These are phyloP conservation scores for Nemurella pictetii DNA, from an alignment of 2,888 invertebrate species.

Conservation along the genomic window DNA sequence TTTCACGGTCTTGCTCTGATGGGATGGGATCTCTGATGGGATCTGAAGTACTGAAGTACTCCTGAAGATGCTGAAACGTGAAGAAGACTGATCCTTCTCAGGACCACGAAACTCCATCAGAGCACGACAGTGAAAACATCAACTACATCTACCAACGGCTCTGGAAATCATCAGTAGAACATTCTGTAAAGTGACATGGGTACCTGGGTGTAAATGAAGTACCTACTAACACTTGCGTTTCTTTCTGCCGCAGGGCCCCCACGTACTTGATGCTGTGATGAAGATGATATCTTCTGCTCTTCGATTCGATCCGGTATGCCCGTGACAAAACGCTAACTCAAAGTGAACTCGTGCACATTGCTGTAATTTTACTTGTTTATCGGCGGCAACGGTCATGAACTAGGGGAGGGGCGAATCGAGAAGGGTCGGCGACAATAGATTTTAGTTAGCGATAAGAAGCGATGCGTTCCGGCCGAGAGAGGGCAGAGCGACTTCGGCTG, in stretches of 20 bases:
- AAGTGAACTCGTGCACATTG: not conserved
- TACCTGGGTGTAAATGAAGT: no score
- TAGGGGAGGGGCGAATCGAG: not conserved
- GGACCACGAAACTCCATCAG: no score
- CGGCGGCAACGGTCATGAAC: not conserved
- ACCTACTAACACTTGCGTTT: no score
- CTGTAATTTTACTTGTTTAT: not conserved
- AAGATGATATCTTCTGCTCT: not conserved
- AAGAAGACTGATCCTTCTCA: no score
- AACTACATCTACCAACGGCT: no score
- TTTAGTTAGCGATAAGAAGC: not conserved
- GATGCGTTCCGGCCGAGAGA: not conserved
- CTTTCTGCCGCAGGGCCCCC: not conserved
- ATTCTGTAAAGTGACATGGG: no score
- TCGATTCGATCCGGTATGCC: not conserved
- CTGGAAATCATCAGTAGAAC: no score
- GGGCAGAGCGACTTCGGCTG: not conserved
- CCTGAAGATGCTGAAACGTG: no score
- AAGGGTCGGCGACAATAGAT: not conserved
- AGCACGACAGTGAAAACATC: no score
- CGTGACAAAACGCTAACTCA: not conserved
- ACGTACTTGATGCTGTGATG: not conserved
- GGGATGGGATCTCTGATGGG: no score
- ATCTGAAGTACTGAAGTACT: no score
- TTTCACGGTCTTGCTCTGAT: no score